Conservation (phyloP, 1,140 invertebrate species). For the Trypoxylus dichotomus region DNA sequence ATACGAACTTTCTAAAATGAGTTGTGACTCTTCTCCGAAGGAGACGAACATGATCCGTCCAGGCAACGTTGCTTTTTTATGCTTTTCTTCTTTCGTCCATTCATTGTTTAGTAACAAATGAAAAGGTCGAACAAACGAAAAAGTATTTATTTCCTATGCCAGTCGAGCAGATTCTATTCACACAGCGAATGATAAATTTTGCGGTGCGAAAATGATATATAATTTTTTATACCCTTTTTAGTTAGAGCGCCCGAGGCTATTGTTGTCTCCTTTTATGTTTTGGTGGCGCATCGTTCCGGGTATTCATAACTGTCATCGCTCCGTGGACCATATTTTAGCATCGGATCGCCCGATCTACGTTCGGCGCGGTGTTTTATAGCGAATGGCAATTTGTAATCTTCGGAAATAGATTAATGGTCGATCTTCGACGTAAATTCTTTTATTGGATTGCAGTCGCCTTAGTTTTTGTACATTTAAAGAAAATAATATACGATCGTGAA, state of each 20-base stretch:
- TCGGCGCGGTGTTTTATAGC: background rate
- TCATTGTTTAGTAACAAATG: background rate
- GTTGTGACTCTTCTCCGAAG: background rate
- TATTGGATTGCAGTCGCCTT: background rate
- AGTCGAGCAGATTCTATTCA: conserved; percentile 11
- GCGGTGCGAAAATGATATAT: conserved; percentile 19
- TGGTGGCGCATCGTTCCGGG: conserved; percentile 9
- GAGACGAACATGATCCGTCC: background rate
- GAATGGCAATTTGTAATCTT: background rate
- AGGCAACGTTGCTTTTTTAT: background rate
- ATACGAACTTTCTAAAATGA: conserved; percentile 24
- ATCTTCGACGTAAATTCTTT: background rate
- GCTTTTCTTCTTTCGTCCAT: background rate
- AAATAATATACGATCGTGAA: no score
- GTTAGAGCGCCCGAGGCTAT: conserved; percentile 15
- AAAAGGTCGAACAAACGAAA: background rate
- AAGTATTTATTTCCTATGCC: conserved; percentile 18
- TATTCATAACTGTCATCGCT: conserved; percentile 20
- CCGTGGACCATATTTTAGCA: conserved; percentile 6
- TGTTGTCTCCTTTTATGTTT: conserved; percentile 19
- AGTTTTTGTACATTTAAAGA: background rate
- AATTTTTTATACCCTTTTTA: conserved; percentile 16
- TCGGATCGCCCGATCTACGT: background rate
- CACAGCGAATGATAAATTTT: background rate
- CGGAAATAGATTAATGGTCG: background rate